phyloP scores from a whole-genome alignment of 2,113 vertebrate genomes.

The Megaceryle maxima region DNA sequence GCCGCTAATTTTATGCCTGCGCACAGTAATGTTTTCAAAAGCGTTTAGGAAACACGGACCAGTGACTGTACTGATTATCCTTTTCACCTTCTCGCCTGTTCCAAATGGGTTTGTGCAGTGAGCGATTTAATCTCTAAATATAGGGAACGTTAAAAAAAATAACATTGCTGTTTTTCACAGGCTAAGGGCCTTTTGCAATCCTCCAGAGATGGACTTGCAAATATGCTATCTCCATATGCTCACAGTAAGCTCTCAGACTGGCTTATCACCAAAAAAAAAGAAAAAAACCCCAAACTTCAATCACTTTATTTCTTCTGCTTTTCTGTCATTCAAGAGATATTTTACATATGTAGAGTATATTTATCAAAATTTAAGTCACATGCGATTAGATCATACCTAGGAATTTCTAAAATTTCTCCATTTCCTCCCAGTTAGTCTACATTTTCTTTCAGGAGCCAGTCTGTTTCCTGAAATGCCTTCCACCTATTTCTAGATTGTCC shows the following conservation, averaged over 20 bases:
- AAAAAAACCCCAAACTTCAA: conserved; percentile 33
- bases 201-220: conserved; percentile 96
- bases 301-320: conserved; percentile 67
- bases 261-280: conserved; percentile 74
- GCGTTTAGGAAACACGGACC: conserved; percentile 99
- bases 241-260: conserved; percentile 85
- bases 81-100: conserved; percentile 98
- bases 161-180: conserved; percentile 91
- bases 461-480: conserved; percentile 3
- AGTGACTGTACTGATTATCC: conserved; percentile 99
- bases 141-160: conserved; percentile 98
- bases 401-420: conserved; percentile 22
- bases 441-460: background rate
- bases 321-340: conserved; percentile 71
- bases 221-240: conserved; percentile 92
- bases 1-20: conserved; percentile 99
- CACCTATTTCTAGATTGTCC: background rate
- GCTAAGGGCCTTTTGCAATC: conserved; percentile 87
- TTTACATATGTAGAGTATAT: conserved; percentile 61
- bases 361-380: conserved; percentile 59
- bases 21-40: conserved; percentile 99
- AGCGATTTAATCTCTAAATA: conserved; percentile 99
- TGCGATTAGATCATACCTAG: background rate
- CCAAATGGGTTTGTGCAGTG: conserved; percentile 99
- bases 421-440: conserved; percentile 8